Percentiles rank a stretch among this genome's conserved stretches.
These are phyloP conservation scores for Camponotus pennsylvanicus DNA, from an alignment of 1,140 invertebrate species.

Conservation along the genomic window DNA sequence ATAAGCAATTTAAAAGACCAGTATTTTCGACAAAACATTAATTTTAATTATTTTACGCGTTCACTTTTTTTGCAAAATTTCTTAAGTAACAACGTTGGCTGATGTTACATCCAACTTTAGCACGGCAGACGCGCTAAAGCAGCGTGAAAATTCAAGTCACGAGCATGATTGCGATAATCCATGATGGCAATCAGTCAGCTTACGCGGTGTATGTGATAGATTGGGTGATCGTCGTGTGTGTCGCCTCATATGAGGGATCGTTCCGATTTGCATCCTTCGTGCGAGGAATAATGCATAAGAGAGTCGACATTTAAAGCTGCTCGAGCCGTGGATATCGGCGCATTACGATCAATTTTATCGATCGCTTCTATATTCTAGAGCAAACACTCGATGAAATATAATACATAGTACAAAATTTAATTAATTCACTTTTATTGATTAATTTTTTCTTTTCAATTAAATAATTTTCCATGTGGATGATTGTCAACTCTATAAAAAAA, in stretches of 20 bases:
- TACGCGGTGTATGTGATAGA: conserved; percentile 65
- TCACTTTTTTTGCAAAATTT: background rate
- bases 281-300: conserved; percentile 76
- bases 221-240: conserved; percentile 66
- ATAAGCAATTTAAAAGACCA: background rate
- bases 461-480: background rate
- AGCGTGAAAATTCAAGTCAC: conserved; percentile 73
- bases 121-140: background rate
- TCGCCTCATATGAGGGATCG: conserved; percentile 73
- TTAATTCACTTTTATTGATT: no score
- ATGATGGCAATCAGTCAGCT: conserved; percentile 78
- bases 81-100: background rate
- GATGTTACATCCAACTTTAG: background rate
- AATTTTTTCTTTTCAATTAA: background rate
- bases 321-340: conserved; percentile 54
- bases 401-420: background rate
- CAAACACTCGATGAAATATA: background rate
- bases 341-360: conserved; percentile 20
- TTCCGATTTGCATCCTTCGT: conserved; percentile 78
- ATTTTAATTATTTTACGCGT: background rate
- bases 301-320: conserved; percentile 39
- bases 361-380: background rate
- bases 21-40: background rate
- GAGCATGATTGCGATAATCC: conserved; percentile 72
- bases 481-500: background rate